Percentiles rank a stretch among this genome's conserved stretches.
These are phyloP conservation scores for Microcebus griseorufus DNA, from an alignment of 2,113 vertebrate species.

Conservation along the genomic window DNA sequence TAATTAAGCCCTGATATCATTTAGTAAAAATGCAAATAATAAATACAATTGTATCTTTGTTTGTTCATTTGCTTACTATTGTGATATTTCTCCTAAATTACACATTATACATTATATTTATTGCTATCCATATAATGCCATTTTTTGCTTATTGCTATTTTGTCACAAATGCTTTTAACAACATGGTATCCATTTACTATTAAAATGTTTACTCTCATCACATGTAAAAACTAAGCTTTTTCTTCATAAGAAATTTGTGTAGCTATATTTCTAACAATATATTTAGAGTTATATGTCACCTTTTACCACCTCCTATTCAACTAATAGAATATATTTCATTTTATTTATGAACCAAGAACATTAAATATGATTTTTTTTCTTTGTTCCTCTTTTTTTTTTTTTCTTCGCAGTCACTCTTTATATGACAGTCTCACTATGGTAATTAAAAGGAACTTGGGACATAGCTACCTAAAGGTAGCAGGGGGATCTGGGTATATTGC, in stretches of 20 bases:
- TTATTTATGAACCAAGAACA: not conserved
- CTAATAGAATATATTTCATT: not conserved
- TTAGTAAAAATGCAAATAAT: slow-evolving; percentile 41
- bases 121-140: not conserved
- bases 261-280: not conserved
- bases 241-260: not conserved
- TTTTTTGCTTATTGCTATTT: not conserved
- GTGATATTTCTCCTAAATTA: not conserved
- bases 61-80: slow-evolving; percentile 28
- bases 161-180: slow-evolving; percentile 4
- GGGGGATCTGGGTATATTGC: not conserved
- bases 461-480: not conserved
- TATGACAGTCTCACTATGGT: not conserved
- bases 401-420: not conserved
- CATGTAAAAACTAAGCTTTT: not conserved
- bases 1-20: not conserved
- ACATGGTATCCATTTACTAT: not conserved
- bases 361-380: not conserved
- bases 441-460: not conserved
- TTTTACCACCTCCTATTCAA: not conserved
- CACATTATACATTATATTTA: slow-evolving; percentile 16
- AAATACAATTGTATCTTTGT: slow-evolving; percentile 50
- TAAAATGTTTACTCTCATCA: not conserved
- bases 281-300: not conserved
- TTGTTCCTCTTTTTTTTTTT: not conserved